phyloP scores from a whole-genome alignment of 2,888 invertebrate species.

The Brenthis hecate region DNA sequence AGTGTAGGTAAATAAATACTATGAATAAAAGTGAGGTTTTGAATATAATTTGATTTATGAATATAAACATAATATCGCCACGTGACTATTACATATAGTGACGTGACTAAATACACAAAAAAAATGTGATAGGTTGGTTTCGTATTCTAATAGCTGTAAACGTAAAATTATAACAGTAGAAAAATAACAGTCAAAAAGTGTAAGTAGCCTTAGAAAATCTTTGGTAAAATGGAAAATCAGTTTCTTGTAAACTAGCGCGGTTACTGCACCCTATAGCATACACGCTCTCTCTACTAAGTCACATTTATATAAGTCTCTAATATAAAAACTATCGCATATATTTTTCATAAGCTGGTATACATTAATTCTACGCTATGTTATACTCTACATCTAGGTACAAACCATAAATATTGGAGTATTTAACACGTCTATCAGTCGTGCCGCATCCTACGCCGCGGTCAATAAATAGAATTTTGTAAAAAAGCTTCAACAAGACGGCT shows the following conservation, averaged over 20 bases:
- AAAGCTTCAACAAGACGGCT: constrained; percentile 81
- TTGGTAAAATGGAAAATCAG: constrained; percentile 15
- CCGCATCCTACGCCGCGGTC: constrained; percentile 74
- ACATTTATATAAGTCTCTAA: constrained; percentile 62
- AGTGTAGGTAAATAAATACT: neutral
- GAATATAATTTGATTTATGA: constrained; percentile 39
- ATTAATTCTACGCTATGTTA: constrained; percentile 54
- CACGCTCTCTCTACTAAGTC: constrained; percentile 20
- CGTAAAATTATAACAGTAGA: neutral
- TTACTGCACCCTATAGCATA: neutral
- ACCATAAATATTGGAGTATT: constrained; percentile 76
- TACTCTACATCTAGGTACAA: constrained; percentile 69
- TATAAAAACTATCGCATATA: constrained; percentile 74
- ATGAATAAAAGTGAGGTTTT: constrained; percentile 31
- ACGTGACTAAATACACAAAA: constrained; percentile 17
- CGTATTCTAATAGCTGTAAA: neutral
- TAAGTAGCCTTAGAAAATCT: constrained; percentile 8
- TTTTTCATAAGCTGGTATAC: constrained; percentile 69
- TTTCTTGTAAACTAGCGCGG: constrained; percentile 2
- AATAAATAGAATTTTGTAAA: constrained; percentile 80
- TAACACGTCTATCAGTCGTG: constrained; percentile 76
- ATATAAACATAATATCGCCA: constrained; percentile 39
- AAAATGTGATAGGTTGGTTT: constrained; percentile 6
- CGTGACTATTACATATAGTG: constrained; percentile 17
- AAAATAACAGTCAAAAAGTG: constrained; percentile 10